Conservation (phyloP, 2,113 vertebrate species). For the Paratilapia polleni region DNA sequence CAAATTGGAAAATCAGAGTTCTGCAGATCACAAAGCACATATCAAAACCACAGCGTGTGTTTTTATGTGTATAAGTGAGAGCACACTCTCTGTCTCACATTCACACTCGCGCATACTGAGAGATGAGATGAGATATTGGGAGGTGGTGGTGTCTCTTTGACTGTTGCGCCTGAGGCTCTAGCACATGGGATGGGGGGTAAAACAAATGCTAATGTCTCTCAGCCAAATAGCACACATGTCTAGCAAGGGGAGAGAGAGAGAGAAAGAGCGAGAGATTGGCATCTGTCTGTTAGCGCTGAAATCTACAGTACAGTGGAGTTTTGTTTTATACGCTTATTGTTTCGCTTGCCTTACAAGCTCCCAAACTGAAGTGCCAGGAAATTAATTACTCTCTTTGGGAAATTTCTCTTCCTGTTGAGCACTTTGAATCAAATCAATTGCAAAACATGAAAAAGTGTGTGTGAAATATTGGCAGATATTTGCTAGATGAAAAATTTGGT, state of each 20-base stretch:
- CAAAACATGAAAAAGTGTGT: constrained; percentile 43
- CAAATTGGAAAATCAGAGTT: constrained; percentile 3
- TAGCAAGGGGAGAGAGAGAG: constrained; percentile 34
- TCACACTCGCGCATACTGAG: constrained; percentile 66
- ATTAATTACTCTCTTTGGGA: constrained; percentile 79
- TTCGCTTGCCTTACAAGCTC: constrained; percentile 60
- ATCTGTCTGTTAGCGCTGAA: constrained; percentile 73
- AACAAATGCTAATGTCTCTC: constrained; percentile 77
- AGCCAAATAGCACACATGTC: constrained; percentile 76
- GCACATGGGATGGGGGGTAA: constrained; percentile 72
- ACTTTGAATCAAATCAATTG: constrained; percentile 63
- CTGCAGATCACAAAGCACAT: constrained; percentile 21
- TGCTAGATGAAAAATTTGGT: constrained; percentile 9
- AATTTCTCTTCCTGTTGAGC: constrained; percentile 57
- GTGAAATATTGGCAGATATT: constrained; percentile 63
- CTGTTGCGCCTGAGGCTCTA: constrained; percentile 74
- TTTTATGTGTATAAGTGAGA: constrained; percentile 25
- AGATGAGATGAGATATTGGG: constrained; percentile 71
- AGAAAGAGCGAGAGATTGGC: constrained; percentile 61
- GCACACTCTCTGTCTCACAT: constrained; percentile 52
- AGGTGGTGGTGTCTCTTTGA: constrained; percentile 74
- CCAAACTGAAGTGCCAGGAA: constrained; percentile 66
- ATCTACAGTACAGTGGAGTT: constrained; percentile 41
- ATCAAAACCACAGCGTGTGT: constrained; percentile 58
- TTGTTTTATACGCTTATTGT: constrained; percentile 54